Conservation (phyloP, 2,797 vertebrate genomes). For the Sebastolobus alascanus region DNA sequence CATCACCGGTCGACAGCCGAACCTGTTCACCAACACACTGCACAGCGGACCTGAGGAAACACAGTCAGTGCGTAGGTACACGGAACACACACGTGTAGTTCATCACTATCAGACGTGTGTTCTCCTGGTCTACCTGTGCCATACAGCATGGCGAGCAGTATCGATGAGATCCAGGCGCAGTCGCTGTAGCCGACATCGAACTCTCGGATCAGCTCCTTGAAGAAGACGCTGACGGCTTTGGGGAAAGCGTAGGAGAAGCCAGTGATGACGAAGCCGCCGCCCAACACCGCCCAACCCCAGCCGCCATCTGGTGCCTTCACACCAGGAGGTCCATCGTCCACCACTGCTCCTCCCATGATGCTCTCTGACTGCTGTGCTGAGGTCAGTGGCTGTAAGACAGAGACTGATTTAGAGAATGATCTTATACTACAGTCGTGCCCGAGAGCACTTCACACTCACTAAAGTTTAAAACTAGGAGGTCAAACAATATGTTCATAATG, state of each 20-base stretch:
- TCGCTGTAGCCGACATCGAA: slow-evolving; percentile 94
- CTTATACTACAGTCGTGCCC: background rate
- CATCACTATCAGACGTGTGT: background rate
- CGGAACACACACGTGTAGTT: background rate
- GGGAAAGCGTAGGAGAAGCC: slow-evolving; percentile 98
- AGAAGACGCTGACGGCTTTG: slow-evolving; percentile 96
- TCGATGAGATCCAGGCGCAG: slow-evolving; percentile 96
- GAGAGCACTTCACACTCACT: background rate
- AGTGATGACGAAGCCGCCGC: slow-evolving; percentile 93
- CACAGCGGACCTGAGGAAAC: slow-evolving; percentile 90
- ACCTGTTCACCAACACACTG: slow-evolving; percentile 92
- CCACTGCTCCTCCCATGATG: slow-evolving; percentile 91
- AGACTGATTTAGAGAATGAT: no score
- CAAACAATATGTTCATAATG: background rate
- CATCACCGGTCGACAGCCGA: slow-evolving; percentile 96
- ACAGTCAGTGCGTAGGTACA: background rate
- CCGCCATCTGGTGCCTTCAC: slow-evolving; percentile 93
- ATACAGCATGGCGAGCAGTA: slow-evolving; percentile 95
- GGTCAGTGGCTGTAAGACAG: slow-evolving; percentile 18
- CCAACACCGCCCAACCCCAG: slow-evolving; percentile 95
- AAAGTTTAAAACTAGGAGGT: background rate
- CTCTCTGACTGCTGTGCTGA: slow-evolving; percentile 41
- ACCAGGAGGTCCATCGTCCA: slow-evolving; percentile 87
- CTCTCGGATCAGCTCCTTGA: slow-evolving; percentile 94
- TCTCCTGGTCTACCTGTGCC: slow-evolving; percentile 87